Base-by-base conservation (phyloP, 2,888 invertebrate species). In the Autographa gamma region DNA sequence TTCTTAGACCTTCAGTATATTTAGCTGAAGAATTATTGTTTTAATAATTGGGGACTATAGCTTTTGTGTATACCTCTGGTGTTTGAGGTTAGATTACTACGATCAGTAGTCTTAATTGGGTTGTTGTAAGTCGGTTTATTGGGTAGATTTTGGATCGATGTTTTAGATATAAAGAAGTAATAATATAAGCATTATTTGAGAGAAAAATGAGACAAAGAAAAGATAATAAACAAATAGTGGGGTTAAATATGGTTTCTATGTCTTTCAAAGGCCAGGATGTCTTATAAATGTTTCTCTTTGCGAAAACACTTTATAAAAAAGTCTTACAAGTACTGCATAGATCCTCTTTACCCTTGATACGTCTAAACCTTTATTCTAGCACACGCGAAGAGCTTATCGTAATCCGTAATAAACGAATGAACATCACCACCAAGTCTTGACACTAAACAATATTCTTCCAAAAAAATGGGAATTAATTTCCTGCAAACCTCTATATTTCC, bases 401-500 rank as follows among this genome's bases (percentile, higher is more conserved):
- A 83, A 83, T 83, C 83, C 82, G 71, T 69, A 80, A 78, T 81
- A 82, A 82, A 81, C 77, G 78, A 83, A 82, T 78, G 78, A 77
- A 71, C 78, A 84, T 80, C 85, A 69, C 81, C 61, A 79, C 71
- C 84, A 76, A 84, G 84, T 82, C 80, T 82, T 85, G 82, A 87
- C 86, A 86, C 85, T 86, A 87, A 87, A 88, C 85, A 86, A 85
- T 86, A 86, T 86, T 83, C 81, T 79, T 76, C 74, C 81, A 82
- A 84, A 82, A 81, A 87, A 86, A 88, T 85, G 84, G 86, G 80
- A 83, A 86, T 87, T 84, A 84, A 84, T 85, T 88, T 92, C 91
- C 89, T 88, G 86, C 86, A 84, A 86, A 86, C 81, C 87, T 86
- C 87, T 86, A 89, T 90, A 91, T 91, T 92, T 91, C 88, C 88